Conservation (phyloP, 1,140 invertebrate species). For the Ditylenchus dipsaci region DNA sequence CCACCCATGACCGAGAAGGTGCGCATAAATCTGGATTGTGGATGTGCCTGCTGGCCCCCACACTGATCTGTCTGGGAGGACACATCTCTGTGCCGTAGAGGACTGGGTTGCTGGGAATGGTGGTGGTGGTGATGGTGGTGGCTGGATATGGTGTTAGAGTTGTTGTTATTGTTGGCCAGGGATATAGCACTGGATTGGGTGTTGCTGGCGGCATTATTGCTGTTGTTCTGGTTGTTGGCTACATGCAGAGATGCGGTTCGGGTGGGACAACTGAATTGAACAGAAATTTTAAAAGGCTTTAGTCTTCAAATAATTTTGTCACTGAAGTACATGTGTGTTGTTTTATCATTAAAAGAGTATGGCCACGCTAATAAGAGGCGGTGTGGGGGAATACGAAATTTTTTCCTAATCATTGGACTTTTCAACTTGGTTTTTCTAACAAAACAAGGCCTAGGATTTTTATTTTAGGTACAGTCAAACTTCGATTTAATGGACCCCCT, state of each 20-base stretch:
- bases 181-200: background rate
- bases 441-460: too few species aligned
- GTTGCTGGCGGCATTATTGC: background rate
- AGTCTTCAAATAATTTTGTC: too few species aligned
- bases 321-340: too few species aligned
- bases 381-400: too few species aligned
- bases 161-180: background rate
- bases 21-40: slow-evolving; percentile 30
- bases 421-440: too few species aligned
- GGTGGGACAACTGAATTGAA: slow-evolving; percentile 36
- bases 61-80: slow-evolving; percentile 43
- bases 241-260: slow-evolving; percentile 47
- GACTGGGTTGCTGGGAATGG: slow-evolving; percentile 1
- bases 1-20: slow-evolving; percentile 49
- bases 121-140: background rate
- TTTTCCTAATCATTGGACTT: too few species aligned
- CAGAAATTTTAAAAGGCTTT: too few species aligned
- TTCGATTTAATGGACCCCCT: too few species aligned
- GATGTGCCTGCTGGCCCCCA: background rate
- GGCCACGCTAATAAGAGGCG: too few species aligned
- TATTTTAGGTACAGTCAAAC: too few species aligned
- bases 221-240: slow-evolving; percentile 11
- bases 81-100: slow-evolving; percentile 27
- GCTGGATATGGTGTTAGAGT: background rate
- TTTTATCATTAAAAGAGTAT: too few species aligned